Evolutionary conservation across 2,888 invertebrate species (phyloP), one percentile per base, ranked within the genome.

Genomic region (Troides helena): DNA sequence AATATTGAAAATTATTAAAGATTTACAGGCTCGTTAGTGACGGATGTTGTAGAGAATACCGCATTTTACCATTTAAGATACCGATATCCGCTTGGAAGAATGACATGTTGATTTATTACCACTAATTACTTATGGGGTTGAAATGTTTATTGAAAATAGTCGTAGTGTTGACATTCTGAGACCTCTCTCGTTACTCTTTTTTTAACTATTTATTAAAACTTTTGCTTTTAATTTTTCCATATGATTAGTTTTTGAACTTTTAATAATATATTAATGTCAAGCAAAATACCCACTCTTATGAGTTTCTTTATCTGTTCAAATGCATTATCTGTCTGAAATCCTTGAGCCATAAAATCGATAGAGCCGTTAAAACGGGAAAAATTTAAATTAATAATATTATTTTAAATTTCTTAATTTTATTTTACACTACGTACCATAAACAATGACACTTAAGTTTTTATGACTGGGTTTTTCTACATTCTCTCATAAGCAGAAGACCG

Each of bases 101-200:
- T 85, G 90, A 89, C 90, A 86, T 77, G 85, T 88, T 91, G 90
- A 91, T 91, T 85, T 86, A 91, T 91, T 86, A 83, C 88, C 83
- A 79, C 89, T 90, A 90, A 91, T 91, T 89, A 89, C 89, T 90
- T 86, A 87, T 74, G 81, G 82, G 78, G 77, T 81, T 80, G 83
- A 88, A 87, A 89, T 89, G 90, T 90, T 90, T 90, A 90, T 90
- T 88, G 89, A 89, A 88, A 89, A 89, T 90, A 89, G 79, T 84
- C 82, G 81, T 81, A 84, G 87, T 85, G 89, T 86, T 80, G 90
- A 89, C 82, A 78, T 74, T 77, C 74, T 74, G 81, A 87, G 88
- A 89, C 89, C 87, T 84, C 83, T 82, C 75, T 77, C 78, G 78
- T 80, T 78, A 70, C 61, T 39, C 23, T 23, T 46, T 18, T 59